Base-by-base conservation (phyloP, 2,113 vertebrate species). In the Oenanthe oenanthe region DNA sequence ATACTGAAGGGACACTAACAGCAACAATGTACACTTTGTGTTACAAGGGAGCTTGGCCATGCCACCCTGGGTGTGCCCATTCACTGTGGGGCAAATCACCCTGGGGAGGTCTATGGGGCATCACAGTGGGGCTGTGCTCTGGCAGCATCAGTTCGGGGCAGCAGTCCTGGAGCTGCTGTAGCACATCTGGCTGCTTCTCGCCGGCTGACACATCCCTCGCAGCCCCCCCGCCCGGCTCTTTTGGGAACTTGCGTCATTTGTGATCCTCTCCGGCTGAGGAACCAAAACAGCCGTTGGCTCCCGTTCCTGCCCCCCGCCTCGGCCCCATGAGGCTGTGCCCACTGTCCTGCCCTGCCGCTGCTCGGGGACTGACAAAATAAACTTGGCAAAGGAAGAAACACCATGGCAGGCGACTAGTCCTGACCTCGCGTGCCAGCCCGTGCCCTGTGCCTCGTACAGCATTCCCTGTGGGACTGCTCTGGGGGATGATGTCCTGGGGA, bases 201-300 rank as follows among this genome's bases (percentile, higher is more conserved):
- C 31, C 0, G 4, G 50, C 85, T 94, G 90, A 95, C 90, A 91
- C 85, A 86, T 93, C 78, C 75, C 70, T 45, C 75, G 0, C 15
- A 4, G 56, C 85, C 56, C 62, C 87, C 71, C 85, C 56, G 15
- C 51, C 34, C 2, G 4, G 74, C 58, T 89, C 79, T 88, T 81
- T 88, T 76, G 92, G 77, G 85, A 94, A 94, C 72, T 92, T 90
- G 89, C 91, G 80, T 95, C 95, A 96, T 75, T 92, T 84, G 80
- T 63, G 95, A 95, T 93, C 85, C 80, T 86, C 91, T 70, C 63
- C 3, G 10, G 73, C 71, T 67, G 34, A 82, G 9, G 71, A 92
- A 83, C 5, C 54, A 94, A 92, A 96, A 94, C 94, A 91, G 47
- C 62, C 25, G 8, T 25, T 11, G 43, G 50, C 54, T 34, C 7